Evolutionary conservation across 1,140 invertebrate genomes (phyloP).

Genomic region (Drosophila asahinai): DNA sequence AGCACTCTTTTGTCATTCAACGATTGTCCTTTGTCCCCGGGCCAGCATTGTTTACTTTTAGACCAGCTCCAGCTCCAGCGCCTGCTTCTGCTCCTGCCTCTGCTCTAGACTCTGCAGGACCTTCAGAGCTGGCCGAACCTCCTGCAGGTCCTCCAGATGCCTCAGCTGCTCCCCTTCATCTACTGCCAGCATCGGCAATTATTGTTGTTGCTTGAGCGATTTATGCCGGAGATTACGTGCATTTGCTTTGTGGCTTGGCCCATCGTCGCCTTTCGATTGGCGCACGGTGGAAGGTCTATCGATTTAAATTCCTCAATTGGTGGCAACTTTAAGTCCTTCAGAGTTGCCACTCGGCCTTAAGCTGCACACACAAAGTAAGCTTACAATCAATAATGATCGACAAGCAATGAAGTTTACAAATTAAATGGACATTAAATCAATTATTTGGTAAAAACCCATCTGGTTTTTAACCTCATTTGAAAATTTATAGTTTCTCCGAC

Average conservation of each 20-base stretch:
- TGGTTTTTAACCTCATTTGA: background rate
- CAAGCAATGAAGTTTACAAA: background rate
- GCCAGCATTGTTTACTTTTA: conserved; percentile 67
- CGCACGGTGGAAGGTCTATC: conserved; percentile 37
- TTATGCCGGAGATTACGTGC: conserved; percentile 70
- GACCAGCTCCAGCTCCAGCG: conserved; percentile 25
- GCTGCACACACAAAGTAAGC: background rate
- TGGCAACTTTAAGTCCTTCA: conserved; percentile 21
- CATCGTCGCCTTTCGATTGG: conserved; percentile 28
- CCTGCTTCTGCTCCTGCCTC: background rate
- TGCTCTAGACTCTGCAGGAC: conserved; percentile 5
- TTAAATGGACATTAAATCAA: background rate
- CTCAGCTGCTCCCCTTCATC: conserved; percentile 5
- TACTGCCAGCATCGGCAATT: conserved; percentile 54
- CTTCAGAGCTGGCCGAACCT: conserved; percentile 7
- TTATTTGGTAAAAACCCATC: too few species aligned
- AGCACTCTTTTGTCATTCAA: conserved; percentile 80
- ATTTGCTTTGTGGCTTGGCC: conserved; percentile 54
- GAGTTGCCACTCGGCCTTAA: conserved; percentile 11
- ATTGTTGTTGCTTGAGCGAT: conserved; percentile 65
- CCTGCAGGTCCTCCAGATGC: conserved; percentile 9
- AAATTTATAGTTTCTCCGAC: background rate
- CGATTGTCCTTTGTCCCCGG: conserved; percentile 76
- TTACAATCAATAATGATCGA: too few species aligned
- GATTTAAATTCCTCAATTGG: conserved; percentile 25